Evolutionary conservation across 2,797 vertebrate genomes (phyloP), one percentile per base, ranked within the genome.

Genomic region (Arremon brunneinucha): DNA sequence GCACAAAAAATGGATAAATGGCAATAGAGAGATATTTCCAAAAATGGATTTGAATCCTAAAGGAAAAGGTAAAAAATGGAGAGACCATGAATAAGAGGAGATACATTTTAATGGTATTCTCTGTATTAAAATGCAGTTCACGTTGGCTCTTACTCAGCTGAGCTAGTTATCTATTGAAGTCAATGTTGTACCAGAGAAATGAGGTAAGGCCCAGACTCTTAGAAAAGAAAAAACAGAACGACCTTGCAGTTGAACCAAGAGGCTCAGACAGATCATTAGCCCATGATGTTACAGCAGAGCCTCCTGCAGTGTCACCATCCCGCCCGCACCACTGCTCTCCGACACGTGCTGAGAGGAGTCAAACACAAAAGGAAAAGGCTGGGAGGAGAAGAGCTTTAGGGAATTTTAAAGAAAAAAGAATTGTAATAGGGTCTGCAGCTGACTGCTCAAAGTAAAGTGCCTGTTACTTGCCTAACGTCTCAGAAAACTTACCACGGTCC

Each of bases 211-310:
- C 44, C 34, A 91, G 77, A 81, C 59, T 69, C 90, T 78, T 35
- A 89, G 39, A 64, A 86, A 94, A 86, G 53, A 64, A 62, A 90
- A 92, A 93, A 59, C 59, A 79, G 83, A 85, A 91, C 53, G 92
- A 96, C 79, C 70, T 83, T 83, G 79, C 49, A 64, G 82, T 41
- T 95, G 93, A 96, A 94, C 95, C 94, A 94, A 81, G 90, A 89
- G 59, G 83, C 84, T 94, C 76, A 80, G 70, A 32, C 21, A 41
- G 89, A 91, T 95, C 95, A 92, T 96, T 96, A 97, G 86, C 78
- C 93, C 70, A 4, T 35, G 69, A 94, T 90, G 87, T 82, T 95
- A 75, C 27, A 82, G 71, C 6, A 7, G 63, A 96, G 78, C 41
- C 30, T 91, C 95, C 89, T 27, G 46, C 83, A 87, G 87, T 9